phyloP scores from a whole-genome alignment of 2,113 vertebrate genomes.

The Cettia cetti region DNA sequence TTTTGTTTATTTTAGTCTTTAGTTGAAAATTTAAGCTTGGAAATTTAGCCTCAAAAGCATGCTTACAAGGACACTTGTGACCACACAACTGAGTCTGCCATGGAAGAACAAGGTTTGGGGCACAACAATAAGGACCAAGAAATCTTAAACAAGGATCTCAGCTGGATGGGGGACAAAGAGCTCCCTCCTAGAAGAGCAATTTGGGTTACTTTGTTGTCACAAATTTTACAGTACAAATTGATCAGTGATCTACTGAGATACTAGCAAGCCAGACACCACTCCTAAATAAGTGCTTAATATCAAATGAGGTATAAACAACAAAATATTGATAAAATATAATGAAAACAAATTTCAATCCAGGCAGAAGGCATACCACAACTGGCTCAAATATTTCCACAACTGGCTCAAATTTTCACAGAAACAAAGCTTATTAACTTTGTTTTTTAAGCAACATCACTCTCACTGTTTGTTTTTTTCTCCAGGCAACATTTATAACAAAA shows the following conservation, averaged over 20 bases:
- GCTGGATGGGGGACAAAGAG: background rate
- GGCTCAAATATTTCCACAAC: background rate
- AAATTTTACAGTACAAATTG: background rate
- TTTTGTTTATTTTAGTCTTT: background rate
- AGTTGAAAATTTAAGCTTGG: background rate
- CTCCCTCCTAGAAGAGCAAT: background rate
- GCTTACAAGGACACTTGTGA: background rate
- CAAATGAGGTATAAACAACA: slow-evolving; percentile 1
- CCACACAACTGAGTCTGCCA: background rate
- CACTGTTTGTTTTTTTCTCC: background rate
- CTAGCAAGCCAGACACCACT: background rate
- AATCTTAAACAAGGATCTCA: background rate
- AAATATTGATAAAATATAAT: slow-evolving; percentile 34
- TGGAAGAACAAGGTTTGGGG: background rate
- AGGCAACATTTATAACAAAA: background rate
- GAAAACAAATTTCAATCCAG: background rate
- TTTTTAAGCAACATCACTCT: background rate
- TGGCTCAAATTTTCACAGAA: background rate
- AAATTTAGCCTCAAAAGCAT: background rate
- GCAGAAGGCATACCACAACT: background rate
- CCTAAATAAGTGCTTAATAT: background rate
- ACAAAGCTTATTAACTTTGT: background rate
- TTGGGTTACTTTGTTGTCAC: background rate
- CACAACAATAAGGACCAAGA: background rate
- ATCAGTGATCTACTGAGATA: background rate